Evolutionary conservation across 1,140 invertebrate species (phyloP).

Genomic region (Aphidius gifuensis): DNA sequence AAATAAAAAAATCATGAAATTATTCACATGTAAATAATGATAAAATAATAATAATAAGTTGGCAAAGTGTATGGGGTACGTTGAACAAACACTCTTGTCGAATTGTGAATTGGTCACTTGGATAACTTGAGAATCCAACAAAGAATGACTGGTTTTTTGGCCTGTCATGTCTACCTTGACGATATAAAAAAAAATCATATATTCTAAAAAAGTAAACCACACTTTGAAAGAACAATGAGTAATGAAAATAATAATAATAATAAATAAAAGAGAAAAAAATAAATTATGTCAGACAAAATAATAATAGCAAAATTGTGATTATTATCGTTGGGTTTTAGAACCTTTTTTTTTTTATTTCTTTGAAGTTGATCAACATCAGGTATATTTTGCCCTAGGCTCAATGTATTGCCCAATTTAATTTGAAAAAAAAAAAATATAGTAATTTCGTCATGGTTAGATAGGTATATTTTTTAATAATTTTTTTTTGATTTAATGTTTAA

Average conservation of each 20-base stretch:
- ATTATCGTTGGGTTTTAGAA: too few relatives aligned
- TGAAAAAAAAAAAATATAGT: too few relatives aligned
- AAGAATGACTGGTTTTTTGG: neutral
- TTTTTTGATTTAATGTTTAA: too few relatives aligned
- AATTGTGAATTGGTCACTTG: neutral
- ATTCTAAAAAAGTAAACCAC: constrained; percentile 4
- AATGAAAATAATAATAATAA: constrained; percentile 9
- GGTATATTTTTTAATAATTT: too few relatives aligned
- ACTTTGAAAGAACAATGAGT: constrained; percentile 1
- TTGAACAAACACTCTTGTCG: constrained; percentile 8
- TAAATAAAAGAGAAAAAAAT: too few relatives aligned
- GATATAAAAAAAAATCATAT: neutral
- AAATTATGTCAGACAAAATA: too few relatives aligned
- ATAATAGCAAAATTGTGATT: too few relatives aligned
- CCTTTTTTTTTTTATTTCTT: too few relatives aligned
- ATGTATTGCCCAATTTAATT: too few relatives aligned
- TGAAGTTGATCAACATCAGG: too few relatives aligned
- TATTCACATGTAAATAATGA: neutral
- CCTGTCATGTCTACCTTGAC: constrained; percentile 6
- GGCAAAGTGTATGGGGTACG: neutral
- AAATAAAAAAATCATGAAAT: neutral
- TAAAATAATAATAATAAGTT: neutral
- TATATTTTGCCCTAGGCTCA: too few relatives aligned
- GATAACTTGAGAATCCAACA: neutral
- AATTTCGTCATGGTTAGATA: too few relatives aligned